Evolutionary conservation across 2,888 invertebrate genomes (phyloP).

Genomic region (Keiferia lycopersicella): DNA sequence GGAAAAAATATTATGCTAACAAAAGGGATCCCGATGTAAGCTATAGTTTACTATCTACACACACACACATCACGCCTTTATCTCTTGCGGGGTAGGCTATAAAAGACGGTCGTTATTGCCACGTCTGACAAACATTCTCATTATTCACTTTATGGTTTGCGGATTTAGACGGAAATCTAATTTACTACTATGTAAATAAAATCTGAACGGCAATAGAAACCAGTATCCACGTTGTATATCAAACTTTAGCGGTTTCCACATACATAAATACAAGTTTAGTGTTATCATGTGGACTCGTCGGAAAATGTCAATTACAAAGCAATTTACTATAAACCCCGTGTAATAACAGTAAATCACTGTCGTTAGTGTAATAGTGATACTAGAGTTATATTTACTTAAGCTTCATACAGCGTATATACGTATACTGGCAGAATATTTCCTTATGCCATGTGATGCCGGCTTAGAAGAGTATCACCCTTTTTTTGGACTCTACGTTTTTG

Average conservation of each 20-base stretch:
- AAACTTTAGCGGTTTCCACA: constrained; percentile 8
- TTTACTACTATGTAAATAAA: constrained; percentile 1
- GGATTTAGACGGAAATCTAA: background rate
- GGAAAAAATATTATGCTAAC: too few relatives aligned
- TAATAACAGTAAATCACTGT: constrained; percentile 54
- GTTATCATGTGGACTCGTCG: constrained; percentile 43
- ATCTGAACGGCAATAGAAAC: background rate
- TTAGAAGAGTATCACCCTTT: too few relatives aligned
- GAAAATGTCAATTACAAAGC: constrained; percentile 56
- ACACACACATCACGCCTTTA: too few relatives aligned
- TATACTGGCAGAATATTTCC: too few relatives aligned
- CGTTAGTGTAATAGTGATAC: constrained; percentile 40
- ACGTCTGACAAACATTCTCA: too few relatives aligned
- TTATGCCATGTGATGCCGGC: too few relatives aligned
- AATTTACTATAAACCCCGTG: constrained; percentile 52
- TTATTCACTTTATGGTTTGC: too few relatives aligned
- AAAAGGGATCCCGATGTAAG: too few relatives aligned
- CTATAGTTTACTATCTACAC: too few relatives aligned
- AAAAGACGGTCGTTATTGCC: too few relatives aligned
- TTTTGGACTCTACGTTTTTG: too few relatives aligned
- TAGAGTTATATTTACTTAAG: constrained; percentile 31
- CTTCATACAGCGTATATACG: constrained; percentile 22
- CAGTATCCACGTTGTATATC: background rate
- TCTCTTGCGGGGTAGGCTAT: too few relatives aligned
- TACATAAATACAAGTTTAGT: constrained; percentile 17